phyloP scores from a whole-genome alignment of 2,113 vertebrate species.

The Capricornis sumatraensis region DNA sequence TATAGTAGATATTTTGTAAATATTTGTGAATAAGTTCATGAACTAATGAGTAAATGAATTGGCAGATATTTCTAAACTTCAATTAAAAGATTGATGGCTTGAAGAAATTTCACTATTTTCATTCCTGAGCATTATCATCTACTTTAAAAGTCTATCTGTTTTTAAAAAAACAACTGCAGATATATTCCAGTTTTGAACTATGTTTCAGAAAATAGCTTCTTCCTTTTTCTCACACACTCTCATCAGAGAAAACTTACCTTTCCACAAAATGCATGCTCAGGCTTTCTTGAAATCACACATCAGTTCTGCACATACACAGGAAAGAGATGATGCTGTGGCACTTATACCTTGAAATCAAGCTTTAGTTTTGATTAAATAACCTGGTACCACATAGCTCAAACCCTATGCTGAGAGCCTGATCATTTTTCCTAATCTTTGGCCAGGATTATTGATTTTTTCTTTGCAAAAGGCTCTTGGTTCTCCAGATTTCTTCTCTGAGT shows the following conservation, averaged over 20 bases:
- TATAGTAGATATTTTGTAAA: neutral
- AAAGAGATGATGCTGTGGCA: neutral
- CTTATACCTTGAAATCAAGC: neutral
- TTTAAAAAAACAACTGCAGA: neutral
- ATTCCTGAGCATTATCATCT: neutral
- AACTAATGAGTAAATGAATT: neutral
- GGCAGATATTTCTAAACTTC: neutral
- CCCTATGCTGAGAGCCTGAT: neutral
- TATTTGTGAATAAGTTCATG: neutral
- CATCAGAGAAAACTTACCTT: neutral
- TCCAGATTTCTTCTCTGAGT: neutral
- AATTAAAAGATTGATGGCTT: neutral
- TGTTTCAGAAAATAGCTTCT: neutral
- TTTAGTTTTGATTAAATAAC: neutral
- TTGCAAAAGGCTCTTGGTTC: neutral
- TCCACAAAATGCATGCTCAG: neutral
- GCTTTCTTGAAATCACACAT: neutral
- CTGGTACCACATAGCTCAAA: neutral
- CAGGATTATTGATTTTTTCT: neutral
- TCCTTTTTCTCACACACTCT: neutral
- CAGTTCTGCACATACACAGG: neutral
- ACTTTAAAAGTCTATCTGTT: neutral
- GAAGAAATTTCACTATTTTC: neutral
- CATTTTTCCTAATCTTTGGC: neutral
- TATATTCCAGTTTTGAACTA: neutral